Evolutionary conservation across 2,113 vertebrate species (phyloP).

Genomic region (Pteropus alecto): DNA sequence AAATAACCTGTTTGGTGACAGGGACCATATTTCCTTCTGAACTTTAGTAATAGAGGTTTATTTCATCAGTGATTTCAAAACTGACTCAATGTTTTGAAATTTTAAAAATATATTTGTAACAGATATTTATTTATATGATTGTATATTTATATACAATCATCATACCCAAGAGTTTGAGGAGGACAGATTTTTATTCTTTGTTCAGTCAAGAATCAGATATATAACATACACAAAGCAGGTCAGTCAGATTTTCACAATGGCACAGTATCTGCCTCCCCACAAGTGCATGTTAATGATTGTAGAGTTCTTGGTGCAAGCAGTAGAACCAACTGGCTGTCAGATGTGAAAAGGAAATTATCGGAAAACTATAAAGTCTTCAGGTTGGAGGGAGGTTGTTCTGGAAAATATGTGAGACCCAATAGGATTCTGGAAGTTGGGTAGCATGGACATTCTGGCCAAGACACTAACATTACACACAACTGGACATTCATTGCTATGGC

Average conservation of each 20-base stretch:
- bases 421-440: neutral
- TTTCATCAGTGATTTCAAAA: slow-evolving; percentile 4
- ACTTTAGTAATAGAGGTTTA: neutral
- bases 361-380: neutral
- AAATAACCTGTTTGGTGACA: neutral
- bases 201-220: neutral
- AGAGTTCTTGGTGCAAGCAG: neutral
- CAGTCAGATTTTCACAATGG: neutral
- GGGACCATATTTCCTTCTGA: neutral
- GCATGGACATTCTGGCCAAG: neutral
- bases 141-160: too few relatives aligned
- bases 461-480: neutral
- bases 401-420: neutral
- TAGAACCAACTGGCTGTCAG: neutral
- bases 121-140: neutral
- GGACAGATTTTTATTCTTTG: neutral
- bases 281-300: neutral
- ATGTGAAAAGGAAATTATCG: neutral
- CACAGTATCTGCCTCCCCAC: neutral
- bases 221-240: neutral
- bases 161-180: neutral
- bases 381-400: neutral
- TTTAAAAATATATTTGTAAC: neutral
- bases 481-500: fast-evolving
- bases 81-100: neutral